Evolutionary conservation across 2,113 vertebrate species (phyloP).

Genomic region (mouse (Mus musculus)): GRCm39 chr5:75672501-75673000

Average conservation of each 20-base stretch:
- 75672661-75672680: conserved; percentile 37
- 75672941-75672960: neutral
- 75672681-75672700: conserved; percentile 65
- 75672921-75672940: neutral
- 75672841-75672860: neutral
- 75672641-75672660: conserved; percentile 46
- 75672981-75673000: conserved; percentile 27
- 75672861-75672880: conserved; percentile 40
- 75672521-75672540: conserved; percentile 12
- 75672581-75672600: neutral
- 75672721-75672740: conserved; percentile 57
- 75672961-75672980: neutral
- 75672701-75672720: conserved; percentile 28
- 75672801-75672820: neutral
- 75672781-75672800: conserved; percentile 23
- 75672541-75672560: neutral
- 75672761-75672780: conserved; percentile 61
- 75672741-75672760: conserved; percentile 33
- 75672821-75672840: conserved; percentile 1
- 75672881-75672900: conserved; percentile 32
- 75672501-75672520: neutral
- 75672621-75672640: neutral
- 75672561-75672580: neutral
- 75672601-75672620: neutral
- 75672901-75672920: conserved; percentile 44